Base-by-base conservation (phyloP, 64 coral and sea anemone genomes). In the Pocillopora verrucosa region DNA sequence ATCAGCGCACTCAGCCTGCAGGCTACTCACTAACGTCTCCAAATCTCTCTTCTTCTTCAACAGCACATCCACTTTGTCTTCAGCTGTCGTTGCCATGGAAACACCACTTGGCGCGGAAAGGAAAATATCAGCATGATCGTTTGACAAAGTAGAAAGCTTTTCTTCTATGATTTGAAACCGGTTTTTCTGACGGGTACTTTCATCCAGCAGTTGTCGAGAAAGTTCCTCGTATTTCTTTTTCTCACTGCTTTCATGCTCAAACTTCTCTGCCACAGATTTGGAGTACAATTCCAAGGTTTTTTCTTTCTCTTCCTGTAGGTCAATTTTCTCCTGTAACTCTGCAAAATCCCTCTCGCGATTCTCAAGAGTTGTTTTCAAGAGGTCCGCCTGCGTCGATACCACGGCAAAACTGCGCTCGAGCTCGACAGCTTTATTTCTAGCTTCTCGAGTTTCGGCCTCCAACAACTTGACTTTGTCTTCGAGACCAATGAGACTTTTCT, bases 291-390 rank as follows among this genome's bases (percentile, higher is more conserved):
- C 91, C 20, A 96, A 24, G 16, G 88, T 72, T 76, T 97, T 97
- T 24, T 97, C 95, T n/a, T 94, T 97, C n/a, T 94, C 91, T 45
- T 97, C 88, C 17, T 91, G 86, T 0, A 94, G 78, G 59, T 97
- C 95, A 58, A 93, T 79, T 72, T 81, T 90, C 17, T 93, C 84
- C 36, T 86, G 62, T 10, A 97, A 79, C 12, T 93, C 92, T 24
- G n/a, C 20, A 5, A 97, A 69, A 9, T 89, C 81, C 22, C 93
- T 85, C 61, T 93, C 88, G 16, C 92, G 91, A 51, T 85, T 75
- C 38, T 93, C 77, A 15, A 97, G 69, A 56, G 80, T 62, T 2
- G 72, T 83, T 70, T 91, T 94, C 10, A 87, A 65, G 2, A 77
- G 60, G 19, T 97, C 88, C 20, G 83, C 86, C 65, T 91, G 89